Evolutionary conservation across 2,113 vertebrate genomes (phyloP).

Genomic region (Ophiodon elongatus): DNA sequence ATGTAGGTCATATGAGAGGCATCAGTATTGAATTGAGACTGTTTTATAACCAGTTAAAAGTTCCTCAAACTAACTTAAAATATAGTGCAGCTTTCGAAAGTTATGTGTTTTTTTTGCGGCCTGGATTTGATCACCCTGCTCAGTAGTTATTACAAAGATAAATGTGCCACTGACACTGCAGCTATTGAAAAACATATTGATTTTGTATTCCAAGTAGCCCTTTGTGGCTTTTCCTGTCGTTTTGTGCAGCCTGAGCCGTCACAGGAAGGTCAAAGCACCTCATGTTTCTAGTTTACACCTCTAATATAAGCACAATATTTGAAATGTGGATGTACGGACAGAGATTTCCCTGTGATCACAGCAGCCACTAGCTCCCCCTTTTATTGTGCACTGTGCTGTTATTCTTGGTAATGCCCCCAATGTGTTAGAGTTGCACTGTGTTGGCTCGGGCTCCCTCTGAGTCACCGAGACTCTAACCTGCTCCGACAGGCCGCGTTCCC

Average conservation of each 20-base stretch:
- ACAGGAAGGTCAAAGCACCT: neutral
- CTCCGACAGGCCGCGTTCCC: conserved; percentile 60
- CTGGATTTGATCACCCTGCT: neutral
- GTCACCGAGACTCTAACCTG: conserved; percentile 57
- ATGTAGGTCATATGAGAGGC: neutral
- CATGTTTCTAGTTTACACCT: neutral
- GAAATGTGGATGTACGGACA: neutral
- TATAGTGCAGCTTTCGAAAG: neutral
- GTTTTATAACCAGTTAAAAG: neutral
- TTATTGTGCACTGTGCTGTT: neutral
- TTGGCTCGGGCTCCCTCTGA: conserved; percentile 46
- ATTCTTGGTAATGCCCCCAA: conserved; percentile 9
- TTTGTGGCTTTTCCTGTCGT: neutral
- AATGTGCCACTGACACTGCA: neutral
- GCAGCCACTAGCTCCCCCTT: neutral
- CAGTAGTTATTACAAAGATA: neutral
- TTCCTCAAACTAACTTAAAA: neutral
- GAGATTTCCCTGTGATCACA: neutral
- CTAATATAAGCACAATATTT: neutral
- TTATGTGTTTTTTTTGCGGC: neutral
- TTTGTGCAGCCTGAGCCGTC: neutral
- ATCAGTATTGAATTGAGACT: neutral
- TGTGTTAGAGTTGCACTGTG: conserved; percentile 27
- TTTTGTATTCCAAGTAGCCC: neutral
- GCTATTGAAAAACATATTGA: neutral